A percentile compares a stretch with the other conserved stretches of the same genome.
These are phyloP conservation scores for Oligia fasciuncula DNA, from an alignment of 2,888 invertebrate species.

Conservation along the genomic window DNA sequence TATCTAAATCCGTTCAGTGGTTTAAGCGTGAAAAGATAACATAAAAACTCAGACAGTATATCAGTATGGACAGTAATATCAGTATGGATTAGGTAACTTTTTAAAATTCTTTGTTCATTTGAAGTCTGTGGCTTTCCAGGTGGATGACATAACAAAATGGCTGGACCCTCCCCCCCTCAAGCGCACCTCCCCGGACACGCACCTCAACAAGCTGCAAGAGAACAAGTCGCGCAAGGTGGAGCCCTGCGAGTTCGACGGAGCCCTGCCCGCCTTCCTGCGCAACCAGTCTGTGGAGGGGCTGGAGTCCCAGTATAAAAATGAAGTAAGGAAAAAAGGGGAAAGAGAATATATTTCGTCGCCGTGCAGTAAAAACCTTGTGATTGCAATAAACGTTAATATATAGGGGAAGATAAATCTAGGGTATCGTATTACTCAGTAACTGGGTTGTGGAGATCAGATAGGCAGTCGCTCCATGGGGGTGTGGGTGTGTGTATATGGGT, in stretches of 20 bases:
- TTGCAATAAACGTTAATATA: neutral
- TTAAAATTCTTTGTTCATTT: neutral
- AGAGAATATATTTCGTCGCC: too few species aligned
- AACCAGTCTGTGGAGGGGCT: slow-evolving; percentile 87
- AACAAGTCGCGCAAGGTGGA: slow-evolving; percentile 71
- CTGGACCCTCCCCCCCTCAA: slow-evolving; percentile 82
- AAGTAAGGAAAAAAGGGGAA: slow-evolving; percentile 31
- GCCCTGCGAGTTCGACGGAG: slow-evolving; percentile 42
- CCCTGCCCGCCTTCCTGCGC: slow-evolving; percentile 81
- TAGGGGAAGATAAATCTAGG: neutral
- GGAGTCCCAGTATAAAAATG: slow-evolving; percentile 76
- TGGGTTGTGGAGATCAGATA: too few species aligned
- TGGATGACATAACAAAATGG: slow-evolving; percentile 87
- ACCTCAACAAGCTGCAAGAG: slow-evolving; percentile 72
- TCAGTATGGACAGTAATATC: too few species aligned
- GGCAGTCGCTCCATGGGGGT: too few species aligned
- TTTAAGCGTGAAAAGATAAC: too few species aligned
- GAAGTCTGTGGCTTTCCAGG: slow-evolving; percentile 68
- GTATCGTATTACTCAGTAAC: too few species aligned
- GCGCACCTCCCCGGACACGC: slow-evolving; percentile 77
- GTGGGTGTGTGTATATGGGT: too few species aligned
- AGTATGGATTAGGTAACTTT: too few species aligned
- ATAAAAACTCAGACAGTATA: too few species aligned
- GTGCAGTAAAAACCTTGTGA: neutral
- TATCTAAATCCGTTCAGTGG: too few species aligned